Percentiles rank a stretch among this genome's conserved stretches.
phyloP scores from a whole-genome alignment of 2,113 vertebrate genomes.

The Phoxinus phoxinus region DNA sequence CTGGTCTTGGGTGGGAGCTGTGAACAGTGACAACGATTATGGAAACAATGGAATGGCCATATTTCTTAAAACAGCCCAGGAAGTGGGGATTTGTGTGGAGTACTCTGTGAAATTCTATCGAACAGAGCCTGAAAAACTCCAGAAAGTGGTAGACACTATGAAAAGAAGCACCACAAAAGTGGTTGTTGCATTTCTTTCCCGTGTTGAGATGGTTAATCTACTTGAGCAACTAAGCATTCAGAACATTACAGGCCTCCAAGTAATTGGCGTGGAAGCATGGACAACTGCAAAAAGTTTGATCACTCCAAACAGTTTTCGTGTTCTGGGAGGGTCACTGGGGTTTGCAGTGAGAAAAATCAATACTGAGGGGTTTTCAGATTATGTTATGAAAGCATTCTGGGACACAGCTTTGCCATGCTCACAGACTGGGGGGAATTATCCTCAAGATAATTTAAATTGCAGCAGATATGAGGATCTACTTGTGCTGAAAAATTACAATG shows the following conservation, averaged over 20 bases:
- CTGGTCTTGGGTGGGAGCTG: not conserved
- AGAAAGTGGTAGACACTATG: not conserved
- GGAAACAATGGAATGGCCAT: not conserved
- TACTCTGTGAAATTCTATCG: not conserved
- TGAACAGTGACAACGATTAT: not conserved
- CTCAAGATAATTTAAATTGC: conserved; percentile 55
- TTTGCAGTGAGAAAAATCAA: conserved; percentile 35
- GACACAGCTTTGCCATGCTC: conserved; percentile 27
- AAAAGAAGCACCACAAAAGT: conserved; percentile 56
- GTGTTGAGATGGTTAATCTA: not conserved
- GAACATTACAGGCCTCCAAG: conserved; percentile 67
- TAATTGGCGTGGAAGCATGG: conserved; percentile 76
- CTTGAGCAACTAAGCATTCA: conserved; percentile 9
- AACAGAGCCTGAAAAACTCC: not conserved
- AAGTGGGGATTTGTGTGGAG: not conserved
- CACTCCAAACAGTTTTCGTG: conserved; percentile 67
- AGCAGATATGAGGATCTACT: conserved; percentile 47
- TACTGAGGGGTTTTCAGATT: too few species aligned
- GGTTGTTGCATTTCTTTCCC: not conserved
- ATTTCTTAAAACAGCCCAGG: not conserved
- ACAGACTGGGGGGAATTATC: not conserved
- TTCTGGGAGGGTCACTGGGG: conserved; percentile 66
- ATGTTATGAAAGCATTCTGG: too few species aligned
- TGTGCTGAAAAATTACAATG: conserved; percentile 59
- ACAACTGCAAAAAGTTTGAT: conserved; percentile 71